Evolutionary conservation across 2,888 invertebrate genomes (phyloP).

Genomic region (Dryobotodes eremita): DNA sequence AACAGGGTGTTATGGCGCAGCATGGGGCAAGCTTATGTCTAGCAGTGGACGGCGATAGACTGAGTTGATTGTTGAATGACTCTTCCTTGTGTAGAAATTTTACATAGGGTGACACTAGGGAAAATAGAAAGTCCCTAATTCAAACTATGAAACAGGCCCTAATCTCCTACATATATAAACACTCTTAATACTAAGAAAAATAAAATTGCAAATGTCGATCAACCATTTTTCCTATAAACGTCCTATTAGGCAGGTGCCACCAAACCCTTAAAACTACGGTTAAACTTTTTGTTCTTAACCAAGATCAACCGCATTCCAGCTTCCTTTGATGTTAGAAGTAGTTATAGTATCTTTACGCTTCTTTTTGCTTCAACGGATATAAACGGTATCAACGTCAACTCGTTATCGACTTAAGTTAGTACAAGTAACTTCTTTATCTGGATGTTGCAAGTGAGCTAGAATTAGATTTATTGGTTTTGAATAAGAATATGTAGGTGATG

Average conservation of each 20-base stretch:
- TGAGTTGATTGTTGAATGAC: no score
- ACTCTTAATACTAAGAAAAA: not conserved
- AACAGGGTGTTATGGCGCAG: no score
- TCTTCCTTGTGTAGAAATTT: no score
- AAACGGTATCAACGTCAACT: conserved; percentile 46
- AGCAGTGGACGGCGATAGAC: no score
- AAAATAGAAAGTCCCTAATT: not conserved
- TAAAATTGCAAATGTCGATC: not conserved
- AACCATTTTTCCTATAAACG: not conserved
- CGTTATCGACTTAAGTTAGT: conserved; percentile 26
- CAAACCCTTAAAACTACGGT: conserved; percentile 37
- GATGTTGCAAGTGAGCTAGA: conserved; percentile 8
- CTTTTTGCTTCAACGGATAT: conserved; percentile 48
- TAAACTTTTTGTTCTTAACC: conserved; percentile 46
- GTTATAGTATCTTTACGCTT: conserved; percentile 24
- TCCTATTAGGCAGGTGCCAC: conserved; percentile 51
- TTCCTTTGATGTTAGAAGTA: conserved; percentile 45
- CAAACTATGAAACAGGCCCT: not conserved
- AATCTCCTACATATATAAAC: not conserved
- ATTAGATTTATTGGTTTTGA: conserved; percentile 10
- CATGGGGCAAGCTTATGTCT: no score
- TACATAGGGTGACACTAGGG: no score
- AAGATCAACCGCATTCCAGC: conserved; percentile 46
- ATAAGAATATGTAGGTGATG: not conserved
- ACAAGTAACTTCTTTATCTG: conserved; percentile 30